A percentile compares a stretch with the other conserved stretches of the same genome.
Conservation (phyloP, 2,797 vertebrate species). For the Nothura maculosa region DNA sequence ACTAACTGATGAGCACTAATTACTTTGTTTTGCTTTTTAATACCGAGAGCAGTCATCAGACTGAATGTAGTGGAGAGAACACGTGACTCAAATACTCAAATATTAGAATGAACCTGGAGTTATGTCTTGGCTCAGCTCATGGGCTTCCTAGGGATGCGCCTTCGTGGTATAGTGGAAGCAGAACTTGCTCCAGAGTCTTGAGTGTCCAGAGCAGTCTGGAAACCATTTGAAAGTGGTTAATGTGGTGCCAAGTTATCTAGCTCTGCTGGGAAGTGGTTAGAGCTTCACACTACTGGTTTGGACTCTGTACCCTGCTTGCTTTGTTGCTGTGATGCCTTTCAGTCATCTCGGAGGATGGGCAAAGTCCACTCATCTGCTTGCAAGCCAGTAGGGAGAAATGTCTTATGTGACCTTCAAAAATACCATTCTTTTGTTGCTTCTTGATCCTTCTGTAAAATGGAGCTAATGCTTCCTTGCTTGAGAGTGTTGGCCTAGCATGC, state of each 20-base stretch:
- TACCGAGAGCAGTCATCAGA: no score
- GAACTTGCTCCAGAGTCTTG: constrained; percentile 12
- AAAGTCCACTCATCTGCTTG: constrained; percentile 45
- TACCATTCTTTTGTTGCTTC: accelerated
- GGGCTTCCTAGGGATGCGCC: constrained; percentile 18
- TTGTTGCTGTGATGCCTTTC: neutral
- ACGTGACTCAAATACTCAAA: neutral
- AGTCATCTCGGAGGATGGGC: neutral
- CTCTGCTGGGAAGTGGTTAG: constrained; percentile 59
- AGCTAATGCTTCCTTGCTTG: neutral
- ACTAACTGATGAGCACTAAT: neutral
- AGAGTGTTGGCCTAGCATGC: neutral
- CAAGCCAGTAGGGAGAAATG: constrained; percentile 11
- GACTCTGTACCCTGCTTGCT: constrained; percentile 51
- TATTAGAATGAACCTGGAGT: neutral
- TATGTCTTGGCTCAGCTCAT: constrained; percentile 23
- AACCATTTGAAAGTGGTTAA: constrained; percentile 52
- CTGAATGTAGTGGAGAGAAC: neutral
- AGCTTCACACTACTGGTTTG: constrained; percentile 39
- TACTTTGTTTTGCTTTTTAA: constrained; percentile 6
- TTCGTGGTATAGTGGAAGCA: constrained; percentile 20
- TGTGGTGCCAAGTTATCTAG: constrained; percentile 4
- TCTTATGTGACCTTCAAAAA: constrained; percentile 53
- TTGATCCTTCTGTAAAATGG: neutral
- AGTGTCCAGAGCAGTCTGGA: constrained; percentile 38